phyloP scores from a whole-genome alignment of 2,113 vertebrate species.

The Lepisosteus osseus region DNA sequence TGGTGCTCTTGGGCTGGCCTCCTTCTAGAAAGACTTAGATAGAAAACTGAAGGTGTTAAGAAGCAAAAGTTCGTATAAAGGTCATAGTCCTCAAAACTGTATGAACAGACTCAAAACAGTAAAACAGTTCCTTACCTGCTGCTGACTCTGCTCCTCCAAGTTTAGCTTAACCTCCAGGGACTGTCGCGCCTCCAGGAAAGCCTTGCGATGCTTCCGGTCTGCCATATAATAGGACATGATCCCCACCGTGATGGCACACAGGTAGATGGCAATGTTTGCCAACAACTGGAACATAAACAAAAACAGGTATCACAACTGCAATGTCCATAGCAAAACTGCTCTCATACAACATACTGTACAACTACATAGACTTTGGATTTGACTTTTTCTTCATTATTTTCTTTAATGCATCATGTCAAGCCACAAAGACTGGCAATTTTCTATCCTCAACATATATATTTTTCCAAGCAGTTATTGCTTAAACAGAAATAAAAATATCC shows the following conservation, averaged over 20 bases:
- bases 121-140: constrained; percentile 71
- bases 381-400: too few species aligned
- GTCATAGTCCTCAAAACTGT: not conserved
- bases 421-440: too few species aligned
- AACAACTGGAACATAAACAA: constrained; percentile 64
- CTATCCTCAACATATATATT: too few species aligned
- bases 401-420: too few species aligned
- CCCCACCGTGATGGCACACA: constrained; percentile 79
- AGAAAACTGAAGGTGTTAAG: not conserved
- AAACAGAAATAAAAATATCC: too few species aligned
- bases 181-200: constrained; percentile 90
- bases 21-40: too few species aligned
- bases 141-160: constrained; percentile 89
- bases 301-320: too few species aligned
- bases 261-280: constrained; percentile 83
- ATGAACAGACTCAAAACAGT: not conserved
- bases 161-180: constrained; percentile 93
- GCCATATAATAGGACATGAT: constrained; percentile 93
- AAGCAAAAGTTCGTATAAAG: not conserved
- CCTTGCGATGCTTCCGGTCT: constrained; percentile 89
- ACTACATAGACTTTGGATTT: too few species aligned
- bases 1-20: too few species aligned
- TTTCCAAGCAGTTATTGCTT: too few species aligned
- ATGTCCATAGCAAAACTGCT: too few species aligned
- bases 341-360: too few species aligned